Evolutionary conservation across 2,888 invertebrate species (phyloP).

Genomic region (Sycophila texana): DNA sequence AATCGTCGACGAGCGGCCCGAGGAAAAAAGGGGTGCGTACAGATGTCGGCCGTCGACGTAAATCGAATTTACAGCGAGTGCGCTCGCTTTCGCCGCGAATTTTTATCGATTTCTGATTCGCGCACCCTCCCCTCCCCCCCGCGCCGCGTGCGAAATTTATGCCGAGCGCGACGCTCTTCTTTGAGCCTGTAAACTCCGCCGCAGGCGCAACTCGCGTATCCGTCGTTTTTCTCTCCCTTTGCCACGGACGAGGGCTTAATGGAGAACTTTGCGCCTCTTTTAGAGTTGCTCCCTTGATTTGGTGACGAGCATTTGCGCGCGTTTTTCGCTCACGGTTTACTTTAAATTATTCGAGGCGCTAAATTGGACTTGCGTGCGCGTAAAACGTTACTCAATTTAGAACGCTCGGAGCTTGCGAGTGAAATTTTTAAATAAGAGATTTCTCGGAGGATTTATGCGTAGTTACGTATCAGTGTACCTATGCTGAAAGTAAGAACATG

Average conservation of each 20-base stretch:
- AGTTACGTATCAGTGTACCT: too few relatives aligned
- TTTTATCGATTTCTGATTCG: slow-evolving; percentile 52
- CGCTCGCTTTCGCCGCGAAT: background rate
- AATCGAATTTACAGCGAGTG: slow-evolving; percentile 48
- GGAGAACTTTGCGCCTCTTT: background rate
- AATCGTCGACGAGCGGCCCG: slow-evolving; percentile 24
- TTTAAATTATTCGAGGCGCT: too few relatives aligned
- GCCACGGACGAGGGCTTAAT: background rate
- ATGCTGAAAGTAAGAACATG: too few relatives aligned
- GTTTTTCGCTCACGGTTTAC: too few relatives aligned
- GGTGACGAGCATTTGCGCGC: too few relatives aligned
- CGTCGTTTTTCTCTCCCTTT: background rate
- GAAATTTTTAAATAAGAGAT: too few relatives aligned
- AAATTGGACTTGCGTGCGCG: too few relatives aligned
- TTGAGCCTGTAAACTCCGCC: slow-evolving; percentile 38
- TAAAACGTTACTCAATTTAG: too few relatives aligned
- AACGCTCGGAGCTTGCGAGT: too few relatives aligned
- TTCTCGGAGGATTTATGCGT: too few relatives aligned
- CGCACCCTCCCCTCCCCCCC: too few relatives aligned
- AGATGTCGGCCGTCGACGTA: slow-evolving; percentile 20
- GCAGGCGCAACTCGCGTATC: background rate
- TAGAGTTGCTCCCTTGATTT: too few relatives aligned
- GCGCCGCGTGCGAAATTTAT: slow-evolving; percentile 34
- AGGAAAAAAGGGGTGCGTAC: slow-evolving; percentile 15
- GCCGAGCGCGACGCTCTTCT: slow-evolving; percentile 30